Evolutionary conservation across 2,797 vertebrate species (phyloP), one percentile per base, ranked within the genome.

Genomic region (Gallinago nigripennis): DNA sequence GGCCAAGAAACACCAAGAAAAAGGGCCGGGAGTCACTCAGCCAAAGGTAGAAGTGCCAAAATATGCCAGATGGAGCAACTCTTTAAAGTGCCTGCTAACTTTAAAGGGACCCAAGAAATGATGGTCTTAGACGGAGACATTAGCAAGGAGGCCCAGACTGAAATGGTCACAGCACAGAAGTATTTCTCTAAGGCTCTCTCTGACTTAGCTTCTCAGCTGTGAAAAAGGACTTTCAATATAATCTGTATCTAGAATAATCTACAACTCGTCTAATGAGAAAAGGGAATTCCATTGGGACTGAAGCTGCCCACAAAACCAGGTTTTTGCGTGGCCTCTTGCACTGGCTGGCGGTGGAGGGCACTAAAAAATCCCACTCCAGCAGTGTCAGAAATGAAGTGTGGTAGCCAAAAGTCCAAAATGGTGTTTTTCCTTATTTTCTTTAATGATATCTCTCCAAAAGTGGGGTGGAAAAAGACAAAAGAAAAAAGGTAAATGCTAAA

Each of bases 381-480:
- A 46, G 8, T 20, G n/a, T 48, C 61, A 81, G 39, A 81, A 51
- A 33, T 18, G 6, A 81, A 78, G 9, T 13, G 30, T 33, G 9
- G 13, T 16, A 64, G 41, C 14, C 27, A 31, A 14, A 82, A 78
- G 21, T 23, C 13, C 57, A 58, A 21, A 35, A 2, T 31, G 9
- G 4, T 75, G 11, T 8, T 68, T 82, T 24, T 3, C 5, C 3
- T 54, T 14, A 23, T 33, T 23, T 2, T 12, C 31, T 72, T 78
- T 63, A 33, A 61, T 39, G 7, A 41, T 58, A 5, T 9, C 25
- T 9, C 23, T 53, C 11, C 37, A 43, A 64, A 5, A 31, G 6
- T 3, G 20, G 14, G 50, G 50, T 16, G 3, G 9, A 39, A 23
- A 23, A 10, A 13, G 11, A 37, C 2, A 14, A 27, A 0, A 9